A percentile compares a stretch with the other conserved stretches of the same genome.
phyloP scores from a whole-genome alignment of 2,797 vertebrate genomes.

The Phalloptychus januarius region DNA sequence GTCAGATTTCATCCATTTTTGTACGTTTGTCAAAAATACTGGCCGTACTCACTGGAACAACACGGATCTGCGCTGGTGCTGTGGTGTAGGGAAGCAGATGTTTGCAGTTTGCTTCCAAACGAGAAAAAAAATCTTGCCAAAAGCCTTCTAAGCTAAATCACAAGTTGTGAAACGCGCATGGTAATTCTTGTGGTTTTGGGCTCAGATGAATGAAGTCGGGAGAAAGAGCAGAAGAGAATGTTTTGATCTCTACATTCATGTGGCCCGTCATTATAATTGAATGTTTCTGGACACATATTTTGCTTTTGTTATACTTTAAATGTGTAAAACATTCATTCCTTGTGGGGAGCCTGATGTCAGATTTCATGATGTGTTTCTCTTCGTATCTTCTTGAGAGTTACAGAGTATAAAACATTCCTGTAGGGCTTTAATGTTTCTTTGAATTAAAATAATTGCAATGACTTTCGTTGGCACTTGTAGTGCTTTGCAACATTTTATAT shows the following conservation, averaged over 20 bases:
- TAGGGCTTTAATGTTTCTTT: not conserved
- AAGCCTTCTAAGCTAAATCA: not conserved
- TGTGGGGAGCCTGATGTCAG: not conserved
- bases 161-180: not conserved
- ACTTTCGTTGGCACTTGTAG: not conserved
- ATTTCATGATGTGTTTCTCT: not conserved
- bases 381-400: not conserved
- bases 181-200: not conserved
- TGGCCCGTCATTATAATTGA: not conserved
- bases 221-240: not conserved
- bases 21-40: not conserved
- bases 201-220: not conserved
- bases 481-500: not conserved
- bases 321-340: not conserved
- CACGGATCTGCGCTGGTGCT: not conserved
- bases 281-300: not conserved
- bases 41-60: not conserved
- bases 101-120: conserved; percentile 3
- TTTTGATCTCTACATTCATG: not conserved
- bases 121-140: not conserved
- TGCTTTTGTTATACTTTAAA: not conserved
- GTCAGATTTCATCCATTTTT: not conserved
- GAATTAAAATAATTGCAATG: not conserved
- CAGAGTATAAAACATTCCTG: not conserved
- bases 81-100: not conserved